These are phyloP conservation scores for Amphipyra berbera DNA, from an alignment of 2,888 invertebrate genomes.

Conservation along the genomic window DNA sequence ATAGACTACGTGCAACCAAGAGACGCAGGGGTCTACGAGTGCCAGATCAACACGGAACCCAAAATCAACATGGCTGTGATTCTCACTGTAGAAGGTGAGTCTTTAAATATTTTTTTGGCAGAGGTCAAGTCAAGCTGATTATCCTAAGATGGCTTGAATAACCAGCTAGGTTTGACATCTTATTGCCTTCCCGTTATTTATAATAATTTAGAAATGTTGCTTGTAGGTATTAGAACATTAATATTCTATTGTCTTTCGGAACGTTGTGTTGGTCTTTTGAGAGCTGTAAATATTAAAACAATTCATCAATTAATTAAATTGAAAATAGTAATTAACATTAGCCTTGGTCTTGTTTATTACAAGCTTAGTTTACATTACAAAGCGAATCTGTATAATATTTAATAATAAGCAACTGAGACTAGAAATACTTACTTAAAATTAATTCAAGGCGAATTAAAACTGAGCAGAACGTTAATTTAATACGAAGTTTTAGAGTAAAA, in stretches of 20 bases:
- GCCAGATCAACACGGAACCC: constrained; percentile 97
- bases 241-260: constrained; percentile 1
- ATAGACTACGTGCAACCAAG: constrained; percentile 95
- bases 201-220: background rate
- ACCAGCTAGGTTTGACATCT: constrained; percentile 12
- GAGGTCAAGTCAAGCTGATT: constrained; percentile 6
- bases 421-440: background rate
- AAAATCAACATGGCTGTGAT: constrained; percentile 96
- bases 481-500: background rate
- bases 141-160: fast-evolving
- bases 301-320: no score
- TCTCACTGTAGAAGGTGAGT: constrained; percentile 94
- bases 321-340: no score
- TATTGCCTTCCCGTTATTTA: background rate
- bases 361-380: background rate
- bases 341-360: background rate
- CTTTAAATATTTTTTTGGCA: constrained; percentile 12
- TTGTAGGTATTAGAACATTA: background rate
- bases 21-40: constrained; percentile 96
- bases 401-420: background rate
- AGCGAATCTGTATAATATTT: background rate
- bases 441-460: background rate
- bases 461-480: background rate
- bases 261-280: background rate
- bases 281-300: no score